phyloP scores from a whole-genome alignment of 1,140 invertebrate genomes.

The Berghia stephanieae region DNA sequence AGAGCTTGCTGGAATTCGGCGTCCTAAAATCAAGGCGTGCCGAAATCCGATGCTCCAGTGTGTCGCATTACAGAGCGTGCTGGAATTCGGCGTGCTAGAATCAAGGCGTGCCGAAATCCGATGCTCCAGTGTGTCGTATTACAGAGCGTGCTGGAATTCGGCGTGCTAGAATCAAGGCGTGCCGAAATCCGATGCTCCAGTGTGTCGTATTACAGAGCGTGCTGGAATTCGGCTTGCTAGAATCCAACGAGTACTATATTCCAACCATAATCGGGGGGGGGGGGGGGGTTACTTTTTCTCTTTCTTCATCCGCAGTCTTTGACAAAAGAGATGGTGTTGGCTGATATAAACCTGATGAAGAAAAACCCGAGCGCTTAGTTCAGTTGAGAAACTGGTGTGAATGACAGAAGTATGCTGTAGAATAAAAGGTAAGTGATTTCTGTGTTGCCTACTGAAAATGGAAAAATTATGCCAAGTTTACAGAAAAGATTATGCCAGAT shows the following conservation, averaged over 20 bases:
- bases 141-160: neutral
- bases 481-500: neutral
- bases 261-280: neutral
- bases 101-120: too few relatives aligned
- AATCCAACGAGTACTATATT: neutral
- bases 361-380: slow-evolving; percentile 76
- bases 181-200: neutral
- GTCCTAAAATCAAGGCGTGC: too few relatives aligned
- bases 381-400: neutral
- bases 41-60: too few relatives aligned
- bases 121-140: neutral
- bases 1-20: too few relatives aligned
- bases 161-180: neutral
- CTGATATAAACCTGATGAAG: slow-evolving; percentile 92
- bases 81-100: too few relatives aligned
- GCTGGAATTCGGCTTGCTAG: too few relatives aligned
- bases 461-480: neutral
- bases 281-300: neutral
- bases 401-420: neutral
- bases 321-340: slow-evolving; percentile 95
- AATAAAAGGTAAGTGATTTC: neutral
- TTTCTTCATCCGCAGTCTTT: slow-evolving; percentile 74
- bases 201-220: neutral
- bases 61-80: too few relatives aligned
- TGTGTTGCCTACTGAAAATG: neutral